A percentile compares a stretch with the other conserved stretches of the same genome.
Conservation (phyloP, 2,888 invertebrate genomes). For the Tetanocera ferruginea region DNA sequence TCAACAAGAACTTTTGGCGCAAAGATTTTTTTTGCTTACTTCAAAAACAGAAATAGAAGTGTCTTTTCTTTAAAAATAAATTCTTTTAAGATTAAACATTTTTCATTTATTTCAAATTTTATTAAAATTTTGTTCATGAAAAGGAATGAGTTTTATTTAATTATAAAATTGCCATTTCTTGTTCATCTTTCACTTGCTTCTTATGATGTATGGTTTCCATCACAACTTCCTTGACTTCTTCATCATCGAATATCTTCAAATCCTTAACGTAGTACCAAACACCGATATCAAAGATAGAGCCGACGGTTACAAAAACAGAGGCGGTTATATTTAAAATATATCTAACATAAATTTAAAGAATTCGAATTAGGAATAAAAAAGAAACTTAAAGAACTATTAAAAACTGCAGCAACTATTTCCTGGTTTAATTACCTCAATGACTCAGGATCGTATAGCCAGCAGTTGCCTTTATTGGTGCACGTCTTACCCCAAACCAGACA, state of each 20-base stretch:
- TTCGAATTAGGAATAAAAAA: background rate
- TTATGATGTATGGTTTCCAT: constrained; percentile 65
- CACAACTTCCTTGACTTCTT: constrained; percentile 71
- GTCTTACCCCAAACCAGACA: constrained; percentile 83
- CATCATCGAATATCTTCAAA: constrained; percentile 76
- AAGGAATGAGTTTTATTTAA: background rate
- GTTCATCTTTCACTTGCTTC: constrained; percentile 62
- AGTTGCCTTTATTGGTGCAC: constrained; percentile 78
- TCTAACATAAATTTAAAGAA: constrained; percentile 58
- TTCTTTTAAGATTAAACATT: no score
- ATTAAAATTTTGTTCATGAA: no score
- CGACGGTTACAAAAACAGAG: constrained; percentile 76
- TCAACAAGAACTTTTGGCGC: no score
- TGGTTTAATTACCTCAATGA: constrained; percentile 68
- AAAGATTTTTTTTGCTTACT: no score
- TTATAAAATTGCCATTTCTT: constrained; percentile 63
- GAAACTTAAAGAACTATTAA: background rate
- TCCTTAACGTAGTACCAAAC: constrained; percentile 80
- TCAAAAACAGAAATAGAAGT: no score
- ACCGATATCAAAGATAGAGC: constrained; percentile 76
- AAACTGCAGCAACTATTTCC: background rate
- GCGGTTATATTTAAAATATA: constrained; percentile 77
- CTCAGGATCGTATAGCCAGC: constrained; percentile 81
- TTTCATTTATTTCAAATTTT: no score
- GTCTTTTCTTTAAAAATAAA: no score